Base-by-base conservation (phyloP, 2,888 invertebrate species). In the Lochmaea capreae region DNA sequence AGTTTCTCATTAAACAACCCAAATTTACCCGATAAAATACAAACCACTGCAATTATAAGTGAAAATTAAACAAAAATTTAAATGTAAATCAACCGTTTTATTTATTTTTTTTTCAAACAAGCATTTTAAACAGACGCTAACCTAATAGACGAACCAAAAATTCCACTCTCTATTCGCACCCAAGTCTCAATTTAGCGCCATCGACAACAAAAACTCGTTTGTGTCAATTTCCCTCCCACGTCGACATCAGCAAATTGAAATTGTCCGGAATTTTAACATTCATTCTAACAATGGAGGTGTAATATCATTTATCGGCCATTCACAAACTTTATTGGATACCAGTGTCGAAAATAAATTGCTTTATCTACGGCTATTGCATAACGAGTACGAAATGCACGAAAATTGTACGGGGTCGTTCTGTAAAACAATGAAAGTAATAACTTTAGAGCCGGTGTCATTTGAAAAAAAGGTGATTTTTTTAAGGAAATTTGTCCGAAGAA, bases 241-340 rank as follows among this genome's bases (percentile, higher is more conserved):
- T 54, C 65, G 80, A 79, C 81, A 83, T 83, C 83, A 83, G 81
- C 83, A 79, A 79, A 82, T 82, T 80, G 79, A 73, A 82, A 81
- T 82, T 79, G 80, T 79, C 79, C 77, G 79, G 78, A 81, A 79
- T 81, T 83, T 82, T 82, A 76, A 78, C 80, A 80, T 81, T 82
- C 82, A 81, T 83, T 82, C 79, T 81, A 79, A 84, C 83, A 84
- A 84, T 84, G 80, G 81, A 79, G 71, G 79, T 77, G 81, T 81
- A 84, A 84, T 82, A 81, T 79, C 82, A 80, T 84, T 82, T 80
- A 61, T 72, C 65, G 74, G 68, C 57, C 54, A 65, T 66, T 62
- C 69, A 67, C 71, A 57, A 71, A 71, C 33, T 68, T 49, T 43
- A 68, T 43, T 68, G 67, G 46, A 68, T 61, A 68, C 68, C 67